Evolutionary conservation across 2,797 vertebrate species (phyloP), one percentile per base, ranked within the genome.

Genomic region (Platalea minor): DNA sequence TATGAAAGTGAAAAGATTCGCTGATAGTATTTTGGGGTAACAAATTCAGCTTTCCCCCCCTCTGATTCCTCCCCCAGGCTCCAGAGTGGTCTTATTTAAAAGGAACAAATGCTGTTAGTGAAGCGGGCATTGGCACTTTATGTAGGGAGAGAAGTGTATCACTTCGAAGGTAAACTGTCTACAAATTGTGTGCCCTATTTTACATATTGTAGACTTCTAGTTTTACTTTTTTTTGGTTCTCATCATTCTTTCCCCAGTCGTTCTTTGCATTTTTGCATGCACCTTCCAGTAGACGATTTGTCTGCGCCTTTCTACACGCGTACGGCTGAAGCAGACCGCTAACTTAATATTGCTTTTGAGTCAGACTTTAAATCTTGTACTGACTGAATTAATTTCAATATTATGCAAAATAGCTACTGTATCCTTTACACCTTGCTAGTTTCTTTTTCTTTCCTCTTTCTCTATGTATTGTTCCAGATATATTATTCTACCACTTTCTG

Each of bases 21-120:
- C 21, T 1, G 5, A 69, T 11, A 46, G 25, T 26, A n/a, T 48
- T 85, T 86, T 74, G 35, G 68, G 33, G 31, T 21, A 76, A 26
- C 3, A 54, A n/a, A 46, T 68, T 46, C 13, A 8, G 0, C 28
- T 63, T 70, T 17, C 1, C 2, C 2, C 8, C 6, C 7, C 3
- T 20, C 28, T 24, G 37, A 26, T 59, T 59, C 43, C 39, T 72
- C 57, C 31, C 26, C 26, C 25, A 28, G 0, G 39, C 53, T 74
- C 61, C 50, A 37, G 53, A 33, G 17, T 33, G n/a, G 7, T 43
- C 54, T 89, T 37, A 28, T 19, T 78, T 72, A 41, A 78, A 84
- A 88, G 13, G 29, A 68, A n/a, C 21, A 61, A 81, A 35, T 23
- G 9, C 17, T 73, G 23, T 26, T 33, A 59, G 43, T 33, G 39